A percentile compares a stretch with the other conserved stretches of the same genome.
Evolutionary conservation across 2,888 invertebrate species (phyloP).

Genomic region (Fragum sueziense): DNA sequence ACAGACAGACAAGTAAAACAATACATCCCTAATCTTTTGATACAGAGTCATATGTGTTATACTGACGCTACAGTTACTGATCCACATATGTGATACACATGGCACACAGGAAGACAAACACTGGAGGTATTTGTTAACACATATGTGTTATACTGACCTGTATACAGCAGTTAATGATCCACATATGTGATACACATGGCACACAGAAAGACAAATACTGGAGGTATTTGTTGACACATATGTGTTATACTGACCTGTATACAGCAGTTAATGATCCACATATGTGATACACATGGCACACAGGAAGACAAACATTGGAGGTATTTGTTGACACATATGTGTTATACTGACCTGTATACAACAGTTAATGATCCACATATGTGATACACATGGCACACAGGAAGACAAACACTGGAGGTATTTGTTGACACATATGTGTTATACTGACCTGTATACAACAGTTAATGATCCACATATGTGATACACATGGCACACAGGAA

Average conservation of each 20-base stretch:
- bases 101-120: slow-evolving; percentile 88
- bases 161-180: slow-evolving; percentile 87
- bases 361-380: slow-evolving; percentile 88
- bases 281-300: slow-evolving; percentile 87
- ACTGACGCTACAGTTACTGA: slow-evolving; percentile 88
- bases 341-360: slow-evolving; percentile 81
- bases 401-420: slow-evolving; percentile 89
- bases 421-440: slow-evolving; percentile 83
- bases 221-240: slow-evolving; percentile 86
- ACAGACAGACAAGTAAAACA: too few species aligned
- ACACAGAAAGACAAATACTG: slow-evolving; percentile 88
- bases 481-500: slow-evolving; percentile 86
- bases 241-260: slow-evolving; percentile 64
- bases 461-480: slow-evolving; percentile 88
- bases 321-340: slow-evolving; percentile 86
- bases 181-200: slow-evolving; percentile 87
- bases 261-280: slow-evolving; percentile 88
- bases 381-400: slow-evolving; percentile 87
- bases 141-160: slow-evolving; percentile 58
- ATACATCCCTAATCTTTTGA: too few species aligned
- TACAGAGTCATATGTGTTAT: too few species aligned
- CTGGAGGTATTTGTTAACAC: slow-evolving; percentile 87
- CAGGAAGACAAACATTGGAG: slow-evolving; percentile 88
- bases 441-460: slow-evolving; percentile 83
- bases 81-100: slow-evolving; percentile 88